A percentile compares a stretch with the other conserved stretches of the same genome.
These are phyloP conservation scores for Tor tambroides DNA, from an alignment of 2,113 vertebrate genomes.

Conservation along the genomic window DNA sequence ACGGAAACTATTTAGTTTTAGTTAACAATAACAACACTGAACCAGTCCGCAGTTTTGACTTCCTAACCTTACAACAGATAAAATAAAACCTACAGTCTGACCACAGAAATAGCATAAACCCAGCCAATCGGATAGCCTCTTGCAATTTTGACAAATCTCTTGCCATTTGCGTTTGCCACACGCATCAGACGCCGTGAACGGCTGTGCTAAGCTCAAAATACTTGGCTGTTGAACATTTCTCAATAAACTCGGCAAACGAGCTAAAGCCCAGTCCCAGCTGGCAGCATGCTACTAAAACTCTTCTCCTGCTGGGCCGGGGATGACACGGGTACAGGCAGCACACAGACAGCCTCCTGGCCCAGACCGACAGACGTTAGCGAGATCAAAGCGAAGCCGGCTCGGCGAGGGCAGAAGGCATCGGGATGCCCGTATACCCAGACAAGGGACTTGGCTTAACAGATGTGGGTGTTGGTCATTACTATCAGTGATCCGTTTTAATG, in stretches of 20 bases:
- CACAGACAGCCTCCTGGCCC: conserved; percentile 9
- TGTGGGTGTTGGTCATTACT: conserved; percentile 75
- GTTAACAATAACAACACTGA: neutral
- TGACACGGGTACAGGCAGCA: conserved; percentile 32
- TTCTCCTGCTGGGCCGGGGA: conserved; percentile 38
- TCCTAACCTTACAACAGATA: neutral
- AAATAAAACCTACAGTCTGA: neutral
- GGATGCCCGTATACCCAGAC: conserved; percentile 29
- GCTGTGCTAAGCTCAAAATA: neutral
- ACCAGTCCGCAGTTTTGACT: neutral
- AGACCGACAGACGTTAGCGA: conserved; percentile 25
- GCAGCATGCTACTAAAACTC: conserved; percentile 28
- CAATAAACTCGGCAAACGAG: neutral
- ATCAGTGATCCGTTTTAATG: conserved; percentile 75
- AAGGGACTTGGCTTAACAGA: conserved; percentile 64
- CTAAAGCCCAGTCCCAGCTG: conserved; percentile 12
- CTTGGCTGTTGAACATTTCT: neutral
- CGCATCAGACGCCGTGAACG: neutral
- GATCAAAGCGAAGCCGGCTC: conserved; percentile 34
- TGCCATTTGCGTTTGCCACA: neutral
- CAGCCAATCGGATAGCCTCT: neutral
- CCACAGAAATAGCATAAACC: neutral
- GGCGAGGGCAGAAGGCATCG: conserved; percentile 44
- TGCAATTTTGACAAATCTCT: neutral
- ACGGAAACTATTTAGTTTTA: neutral